Evolutionary conservation across 2,113 vertebrate species (phyloP).

Genomic region (Ceyx cyanopectus): DNA sequence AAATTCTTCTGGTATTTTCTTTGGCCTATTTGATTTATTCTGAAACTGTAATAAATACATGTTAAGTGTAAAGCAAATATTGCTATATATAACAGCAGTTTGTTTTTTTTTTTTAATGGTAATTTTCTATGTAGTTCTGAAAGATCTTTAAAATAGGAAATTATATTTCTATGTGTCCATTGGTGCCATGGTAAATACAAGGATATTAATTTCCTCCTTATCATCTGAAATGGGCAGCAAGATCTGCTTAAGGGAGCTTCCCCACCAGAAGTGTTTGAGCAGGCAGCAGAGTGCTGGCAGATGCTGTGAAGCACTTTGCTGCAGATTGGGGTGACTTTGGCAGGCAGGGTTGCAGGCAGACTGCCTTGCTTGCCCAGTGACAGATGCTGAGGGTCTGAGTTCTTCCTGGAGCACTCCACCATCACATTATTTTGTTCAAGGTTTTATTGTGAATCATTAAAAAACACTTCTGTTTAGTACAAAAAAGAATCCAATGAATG

Average conservation of each 20-base stretch:
- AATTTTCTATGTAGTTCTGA: background rate
- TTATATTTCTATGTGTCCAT: background rate
- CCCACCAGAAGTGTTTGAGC: background rate
- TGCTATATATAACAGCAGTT: background rate
- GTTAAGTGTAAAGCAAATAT: background rate
- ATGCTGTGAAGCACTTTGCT: background rate
- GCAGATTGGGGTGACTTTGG: background rate
- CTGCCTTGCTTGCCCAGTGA: background rate
- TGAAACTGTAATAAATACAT: background rate
- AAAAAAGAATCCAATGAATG: background rate
- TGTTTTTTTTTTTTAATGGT: background rate
- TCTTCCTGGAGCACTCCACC: background rate
- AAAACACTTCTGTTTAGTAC: background rate
- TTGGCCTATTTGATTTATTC: background rate
- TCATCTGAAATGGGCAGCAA: background rate
- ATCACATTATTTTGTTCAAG: rapidly evolving
- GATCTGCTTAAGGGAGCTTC: background rate
- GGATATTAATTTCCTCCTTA: background rate
- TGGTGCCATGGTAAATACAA: background rate
- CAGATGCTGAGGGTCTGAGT: background rate
- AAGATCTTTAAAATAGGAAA: background rate
- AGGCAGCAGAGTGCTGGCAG: background rate
- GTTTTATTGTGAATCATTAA: background rate
- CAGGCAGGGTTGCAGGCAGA: background rate
- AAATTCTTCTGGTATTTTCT: background rate